These are phyloP conservation scores for Ophion ventricosus DNA, from an alignment of 2,888 invertebrate species.

Conservation along the genomic window DNA sequence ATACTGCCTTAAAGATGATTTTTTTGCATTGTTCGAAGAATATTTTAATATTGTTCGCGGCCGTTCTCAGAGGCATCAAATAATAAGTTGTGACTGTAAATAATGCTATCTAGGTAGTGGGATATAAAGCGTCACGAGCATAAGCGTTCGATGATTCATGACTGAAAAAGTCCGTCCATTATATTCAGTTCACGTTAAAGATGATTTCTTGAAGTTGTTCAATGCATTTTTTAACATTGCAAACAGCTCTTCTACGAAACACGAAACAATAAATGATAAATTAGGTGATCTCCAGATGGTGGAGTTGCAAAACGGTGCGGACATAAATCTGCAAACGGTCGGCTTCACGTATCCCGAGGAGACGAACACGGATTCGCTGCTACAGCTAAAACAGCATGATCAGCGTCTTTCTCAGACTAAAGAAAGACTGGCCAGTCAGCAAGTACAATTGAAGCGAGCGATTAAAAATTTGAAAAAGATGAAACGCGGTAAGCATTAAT, in stretches of 20 bases:
- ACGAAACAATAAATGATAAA: slow-evolving; percentile 12
- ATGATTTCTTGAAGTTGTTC: background rate
- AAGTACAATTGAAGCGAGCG: slow-evolving; percentile 85
- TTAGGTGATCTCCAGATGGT: slow-evolving; percentile 84
- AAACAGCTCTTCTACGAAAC: background rate
- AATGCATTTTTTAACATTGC: background rate
- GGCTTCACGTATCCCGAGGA: slow-evolving; percentile 87
- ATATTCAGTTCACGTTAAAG: background rate
- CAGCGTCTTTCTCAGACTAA: slow-evolving; percentile 87
- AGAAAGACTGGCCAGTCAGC: slow-evolving; percentile 86
- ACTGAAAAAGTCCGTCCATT: too few relatives aligned
- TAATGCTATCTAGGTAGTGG: too few relatives aligned
- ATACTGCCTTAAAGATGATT: background rate
- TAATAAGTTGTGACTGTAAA: too few relatives aligned
- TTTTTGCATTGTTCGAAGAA: background rate
- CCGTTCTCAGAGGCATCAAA: background rate
- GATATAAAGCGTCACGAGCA: too few relatives aligned
- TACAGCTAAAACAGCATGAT: slow-evolving; percentile 87
- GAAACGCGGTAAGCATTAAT: slow-evolving; percentile 79
- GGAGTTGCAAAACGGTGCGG: slow-evolving; percentile 86
- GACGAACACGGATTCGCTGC: slow-evolving; percentile 86
- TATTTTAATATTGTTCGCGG: background rate
- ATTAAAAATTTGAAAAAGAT: slow-evolving; percentile 82
- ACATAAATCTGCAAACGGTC: slow-evolving; percentile 86
- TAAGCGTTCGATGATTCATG: too few relatives aligned